Evolutionary conservation across 64 coral and sea anemone species (phyloP).

Genomic region (Porites lutea): DNA sequence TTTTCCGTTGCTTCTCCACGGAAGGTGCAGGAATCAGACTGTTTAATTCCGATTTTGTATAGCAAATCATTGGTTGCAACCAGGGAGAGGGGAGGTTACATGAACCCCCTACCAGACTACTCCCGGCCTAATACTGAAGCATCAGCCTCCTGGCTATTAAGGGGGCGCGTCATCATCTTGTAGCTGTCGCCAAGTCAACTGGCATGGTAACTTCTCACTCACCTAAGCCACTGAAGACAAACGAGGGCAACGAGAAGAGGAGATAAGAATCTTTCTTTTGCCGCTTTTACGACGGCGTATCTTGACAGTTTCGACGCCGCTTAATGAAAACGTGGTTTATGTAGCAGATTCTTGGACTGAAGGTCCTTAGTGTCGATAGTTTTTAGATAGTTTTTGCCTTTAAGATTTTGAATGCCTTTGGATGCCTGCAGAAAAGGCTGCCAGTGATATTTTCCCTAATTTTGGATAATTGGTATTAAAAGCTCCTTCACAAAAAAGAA

Average conservation of each 20-base stretch:
- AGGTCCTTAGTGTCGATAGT: neutral
- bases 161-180: constrained; percentile 62
- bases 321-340: neutral
- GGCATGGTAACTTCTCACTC: constrained; percentile 30
- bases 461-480: too few species aligned
- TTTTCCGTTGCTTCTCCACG: too few species aligned
- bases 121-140: constrained; percentile 94
- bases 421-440: too few species aligned
- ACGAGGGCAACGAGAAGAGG: neutral
- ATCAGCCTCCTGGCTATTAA: constrained; percentile 26
- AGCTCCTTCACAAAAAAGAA: too few species aligned
- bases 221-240: constrained; percentile 2
- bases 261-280: constrained; percentile 16
- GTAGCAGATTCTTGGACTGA: constrained; percentile 9
- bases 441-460: too few species aligned
- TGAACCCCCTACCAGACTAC: constrained; percentile 98
- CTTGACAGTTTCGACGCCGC: constrained; percentile 29
- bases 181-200: constrained; percentile 41
- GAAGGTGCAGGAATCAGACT: too few species aligned
- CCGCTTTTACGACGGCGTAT: constrained; percentile 33
- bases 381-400: neutral
- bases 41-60: too few species aligned
- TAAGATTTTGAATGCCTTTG: too few species aligned
- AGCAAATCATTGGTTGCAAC: too few species aligned
- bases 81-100: constrained; percentile 81